These are phyloP conservation scores for Heliconius hewitsoni DNA, from an alignment of 1,140 invertebrate species.

Conservation along the genomic window DNA sequence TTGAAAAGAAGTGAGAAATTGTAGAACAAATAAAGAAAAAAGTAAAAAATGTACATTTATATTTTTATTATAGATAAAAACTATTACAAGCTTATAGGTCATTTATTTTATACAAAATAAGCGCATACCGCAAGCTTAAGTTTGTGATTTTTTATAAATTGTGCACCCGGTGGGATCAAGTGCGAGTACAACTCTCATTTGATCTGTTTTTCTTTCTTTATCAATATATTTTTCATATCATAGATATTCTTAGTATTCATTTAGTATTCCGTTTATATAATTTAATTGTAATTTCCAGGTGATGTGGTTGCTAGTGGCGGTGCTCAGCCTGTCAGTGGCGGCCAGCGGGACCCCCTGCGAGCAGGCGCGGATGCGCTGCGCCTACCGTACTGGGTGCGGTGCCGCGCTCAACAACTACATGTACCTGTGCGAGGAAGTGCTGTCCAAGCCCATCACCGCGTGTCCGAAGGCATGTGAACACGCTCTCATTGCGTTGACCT, in stretches of 20 bases:
- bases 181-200: no score
- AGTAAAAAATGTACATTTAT: no score
- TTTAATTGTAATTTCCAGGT: conserved; percentile 47
- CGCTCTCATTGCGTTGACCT: conserved; percentile 88
- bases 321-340: conserved; percentile 49
- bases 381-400: conserved; percentile 87
- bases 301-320: conserved; percentile 72
- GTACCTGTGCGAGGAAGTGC: conserved; percentile 85
- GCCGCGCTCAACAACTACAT: conserved; percentile 88
- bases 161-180: no score
- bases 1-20: no score
- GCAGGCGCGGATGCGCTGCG: conserved; percentile 86
- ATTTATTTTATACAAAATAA: no score
- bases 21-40: no score
- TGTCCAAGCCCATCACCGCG: conserved; percentile 79
- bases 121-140: no score
- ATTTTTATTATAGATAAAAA: no score
- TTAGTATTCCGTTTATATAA: neutral
- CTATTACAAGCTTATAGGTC: no score
- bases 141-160: no score
- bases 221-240: neutral
- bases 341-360: conserved; percentile 82
- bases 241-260: no score
- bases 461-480: conserved; percentile 88
- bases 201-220: no score